Conservation (phyloP, 2,797 vertebrate species). For the Lindbergichthys nudifrons region DNA sequence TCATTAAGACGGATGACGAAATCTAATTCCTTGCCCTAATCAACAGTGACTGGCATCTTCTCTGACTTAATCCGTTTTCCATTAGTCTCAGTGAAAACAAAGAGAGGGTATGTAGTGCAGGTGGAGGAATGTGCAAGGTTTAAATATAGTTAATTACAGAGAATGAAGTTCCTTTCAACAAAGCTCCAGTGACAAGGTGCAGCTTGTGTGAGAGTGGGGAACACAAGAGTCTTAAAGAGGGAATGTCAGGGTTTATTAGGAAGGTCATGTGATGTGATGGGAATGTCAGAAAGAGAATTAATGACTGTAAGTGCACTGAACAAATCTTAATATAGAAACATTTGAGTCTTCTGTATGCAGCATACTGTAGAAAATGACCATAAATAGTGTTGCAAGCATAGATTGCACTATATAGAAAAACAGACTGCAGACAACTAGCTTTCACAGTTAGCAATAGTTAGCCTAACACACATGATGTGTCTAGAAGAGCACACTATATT, state of each 20-base stretch:
- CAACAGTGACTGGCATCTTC: slow-evolving; percentile 13
- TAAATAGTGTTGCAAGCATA: neutral
- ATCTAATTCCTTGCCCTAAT: slow-evolving; percentile 25
- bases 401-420: too few relatives aligned
- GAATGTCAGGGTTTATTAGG: slow-evolving; percentile 17
- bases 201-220: neutral
- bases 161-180: slow-evolving; percentile 19
- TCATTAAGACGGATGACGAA: slow-evolving; percentile 31
- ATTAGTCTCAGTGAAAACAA: slow-evolving; percentile 26
- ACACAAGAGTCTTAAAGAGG: slow-evolving; percentile 6
- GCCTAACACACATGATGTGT: neutral
- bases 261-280: neutral
- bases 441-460: neutral
- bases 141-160: slow-evolving; percentile 21
- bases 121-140: slow-evolving; percentile 20
- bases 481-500: slow-evolving; percentile 11
- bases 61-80: slow-evolving; percentile 34
- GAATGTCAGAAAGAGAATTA: neutral
- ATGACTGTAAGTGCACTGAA: neutral
- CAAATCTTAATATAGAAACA: neutral
- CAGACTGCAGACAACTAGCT: too few relatives aligned
- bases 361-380: neutral
- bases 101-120: neutral
- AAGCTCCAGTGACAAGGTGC: slow-evolving; percentile 18
- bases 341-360: neutral